phyloP scores from a whole-genome alignment of 2,888 invertebrate genomes.

The Antheraea yamamai region DNA sequence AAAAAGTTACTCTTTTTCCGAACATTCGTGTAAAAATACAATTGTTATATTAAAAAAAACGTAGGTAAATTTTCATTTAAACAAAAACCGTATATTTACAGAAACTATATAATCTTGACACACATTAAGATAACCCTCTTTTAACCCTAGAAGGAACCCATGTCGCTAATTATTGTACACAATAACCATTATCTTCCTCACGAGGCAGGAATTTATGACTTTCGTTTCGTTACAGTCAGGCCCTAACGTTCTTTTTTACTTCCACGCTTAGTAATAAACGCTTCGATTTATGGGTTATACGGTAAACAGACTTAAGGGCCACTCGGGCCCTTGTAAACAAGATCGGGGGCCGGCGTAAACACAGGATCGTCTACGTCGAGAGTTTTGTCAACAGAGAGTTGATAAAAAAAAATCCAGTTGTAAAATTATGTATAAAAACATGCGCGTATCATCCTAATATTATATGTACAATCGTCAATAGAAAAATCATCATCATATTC shows the following conservation, averaged over 20 bases:
- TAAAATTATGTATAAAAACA: conserved; percentile 1
- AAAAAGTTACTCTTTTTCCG: no score
- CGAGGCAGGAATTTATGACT: conserved; percentile 5
- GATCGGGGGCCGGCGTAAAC: conserved; percentile 17
- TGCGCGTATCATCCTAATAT: background rate
- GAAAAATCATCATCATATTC: no score
- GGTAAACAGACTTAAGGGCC: conserved; percentile 43
- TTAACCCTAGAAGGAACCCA: background rate
- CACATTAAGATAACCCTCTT: background rate
- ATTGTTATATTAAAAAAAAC: background rate
- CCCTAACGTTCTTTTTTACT: conserved; percentile 11
- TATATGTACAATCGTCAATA: no score
- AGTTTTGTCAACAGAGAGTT: conserved; percentile 9
- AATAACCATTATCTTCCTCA: conserved; percentile 13
- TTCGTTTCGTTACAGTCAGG: conserved; percentile 10
- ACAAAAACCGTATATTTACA: background rate
- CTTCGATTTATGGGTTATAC: conserved; percentile 39
- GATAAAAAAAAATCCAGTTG: conserved; percentile 5
- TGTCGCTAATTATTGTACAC: conserved; percentile 7
- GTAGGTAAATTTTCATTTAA: background rate
- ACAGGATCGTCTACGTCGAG: conserved; percentile 18
- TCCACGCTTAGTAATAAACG: conserved; percentile 22
- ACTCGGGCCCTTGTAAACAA: conserved; percentile 36
- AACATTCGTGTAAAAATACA: no score
- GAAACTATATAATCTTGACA: background rate